These are phyloP conservation scores for Copsychus sechellarum DNA, from an alignment of 2,113 vertebrate genomes.

Conservation along the genomic window DNA sequence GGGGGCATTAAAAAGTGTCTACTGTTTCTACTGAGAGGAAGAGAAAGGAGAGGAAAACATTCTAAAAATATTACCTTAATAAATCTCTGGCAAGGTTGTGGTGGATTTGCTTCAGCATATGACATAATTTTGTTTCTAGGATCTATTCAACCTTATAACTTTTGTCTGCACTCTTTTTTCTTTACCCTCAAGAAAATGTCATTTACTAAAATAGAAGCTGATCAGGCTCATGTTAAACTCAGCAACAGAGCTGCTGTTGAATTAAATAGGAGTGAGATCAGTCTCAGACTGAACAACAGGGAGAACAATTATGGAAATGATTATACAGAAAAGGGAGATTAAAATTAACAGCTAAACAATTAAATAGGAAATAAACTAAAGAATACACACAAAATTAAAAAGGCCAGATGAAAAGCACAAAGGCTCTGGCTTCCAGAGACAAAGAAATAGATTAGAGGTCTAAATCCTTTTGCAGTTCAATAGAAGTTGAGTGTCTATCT, in stretches of 20 bases:
- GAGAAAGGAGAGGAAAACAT: slow-evolving; percentile 1
- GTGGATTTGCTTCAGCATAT: neutral
- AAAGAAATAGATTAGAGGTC: slow-evolving; percentile 8
- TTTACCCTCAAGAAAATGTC: neutral
- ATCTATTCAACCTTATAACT: slow-evolving; percentile 2
- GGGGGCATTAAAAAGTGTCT: neutral
- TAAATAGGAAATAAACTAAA: slow-evolving; percentile 48
- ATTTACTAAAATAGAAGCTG: slow-evolving; percentile 50
- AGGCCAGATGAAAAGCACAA: slow-evolving; percentile 14
- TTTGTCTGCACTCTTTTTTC: neutral
- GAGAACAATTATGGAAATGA: slow-evolving; percentile 21
- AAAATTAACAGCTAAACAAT: slow-evolving; percentile 56
- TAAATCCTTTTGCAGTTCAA: neutral
- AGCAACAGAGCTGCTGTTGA: neutral
- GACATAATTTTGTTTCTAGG: neutral
- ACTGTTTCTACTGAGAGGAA: neutral
- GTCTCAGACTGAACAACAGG: neutral
- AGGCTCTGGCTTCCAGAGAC: neutral
- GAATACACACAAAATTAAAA: slow-evolving; percentile 11
- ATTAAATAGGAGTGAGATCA: slow-evolving; percentile 38
- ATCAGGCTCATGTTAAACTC: slow-evolving; percentile 30
- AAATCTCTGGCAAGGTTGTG: neutral
- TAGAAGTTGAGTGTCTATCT: neutral
- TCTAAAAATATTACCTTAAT: slow-evolving; percentile 21
- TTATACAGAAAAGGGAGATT: slow-evolving; percentile 45